Evolutionary conservation across 1,140 invertebrate species (phyloP).

Genomic region (Drosophila neocordata): DNA sequence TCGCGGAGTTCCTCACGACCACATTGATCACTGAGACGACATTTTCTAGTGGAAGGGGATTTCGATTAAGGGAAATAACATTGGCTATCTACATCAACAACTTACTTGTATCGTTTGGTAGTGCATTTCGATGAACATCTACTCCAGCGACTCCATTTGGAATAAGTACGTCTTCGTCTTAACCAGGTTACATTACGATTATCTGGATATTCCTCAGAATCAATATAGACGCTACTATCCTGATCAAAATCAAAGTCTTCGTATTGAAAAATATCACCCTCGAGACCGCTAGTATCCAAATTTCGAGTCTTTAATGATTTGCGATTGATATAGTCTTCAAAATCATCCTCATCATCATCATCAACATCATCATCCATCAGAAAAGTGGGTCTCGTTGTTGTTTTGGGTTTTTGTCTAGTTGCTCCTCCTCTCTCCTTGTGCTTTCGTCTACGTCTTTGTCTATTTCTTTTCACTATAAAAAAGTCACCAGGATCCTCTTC

Average conservation of each 20-base stretch:
- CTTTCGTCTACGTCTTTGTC: conserved; percentile 35
- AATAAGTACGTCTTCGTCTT: conserved; percentile 63
- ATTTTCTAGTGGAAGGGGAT: conserved; percentile 85
- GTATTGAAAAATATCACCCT: conserved; percentile 74
- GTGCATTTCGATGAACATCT: conserved; percentile 83
- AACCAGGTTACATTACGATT: conserved; percentile 38
- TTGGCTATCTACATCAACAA: not conserved
- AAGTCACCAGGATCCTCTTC: conserved; percentile 55
- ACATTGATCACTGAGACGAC: conserved; percentile 89
- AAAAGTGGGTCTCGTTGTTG: not conserved
- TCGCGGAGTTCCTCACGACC: conserved; percentile 89
- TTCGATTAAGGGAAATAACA: not conserved
- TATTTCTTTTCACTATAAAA: conserved; percentile 53
- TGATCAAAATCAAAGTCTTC: conserved; percentile 72
- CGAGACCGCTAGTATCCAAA: conserved; percentile 39
- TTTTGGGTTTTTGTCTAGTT: conserved; percentile 14
- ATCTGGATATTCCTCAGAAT: conserved; percentile 59
- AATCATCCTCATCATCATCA: conserved; percentile 62
- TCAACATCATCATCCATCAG: conserved; percentile 26
- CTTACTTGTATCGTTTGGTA: conserved; percentile 82
- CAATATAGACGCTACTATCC: conserved; percentile 29
- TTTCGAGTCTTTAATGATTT: conserved; percentile 28
- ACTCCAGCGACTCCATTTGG: conserved; percentile 83
- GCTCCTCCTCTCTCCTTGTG: conserved; percentile 9
- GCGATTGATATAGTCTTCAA: conserved; percentile 54